phyloP scores from a whole-genome alignment of 2,113 vertebrate species.

The Ardeotis arabs region DNA sequence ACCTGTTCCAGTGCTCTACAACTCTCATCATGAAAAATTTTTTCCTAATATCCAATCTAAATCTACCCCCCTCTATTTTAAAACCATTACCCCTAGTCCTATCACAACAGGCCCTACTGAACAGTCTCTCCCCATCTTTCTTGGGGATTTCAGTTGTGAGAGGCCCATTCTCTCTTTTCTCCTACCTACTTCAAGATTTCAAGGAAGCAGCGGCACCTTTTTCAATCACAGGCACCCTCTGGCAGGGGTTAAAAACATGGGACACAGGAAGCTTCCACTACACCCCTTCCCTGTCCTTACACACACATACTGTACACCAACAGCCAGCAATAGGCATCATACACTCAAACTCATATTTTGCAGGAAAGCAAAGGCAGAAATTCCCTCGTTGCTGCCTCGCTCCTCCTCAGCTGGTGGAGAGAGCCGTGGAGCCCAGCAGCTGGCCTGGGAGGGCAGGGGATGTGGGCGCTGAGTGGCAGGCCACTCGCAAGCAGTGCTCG shows the following conservation, averaged over 20 bases:
- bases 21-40: too few relatives aligned
- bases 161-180: neutral
- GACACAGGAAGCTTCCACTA: neutral
- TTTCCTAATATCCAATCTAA: too few relatives aligned
- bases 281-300: neutral
- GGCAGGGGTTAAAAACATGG: neutral
- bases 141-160: neutral
- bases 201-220: neutral
- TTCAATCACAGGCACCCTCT: neutral
- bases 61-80: too few relatives aligned
- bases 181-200: neutral
- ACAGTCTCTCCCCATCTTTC: too few relatives aligned
- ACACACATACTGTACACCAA: too few relatives aligned
- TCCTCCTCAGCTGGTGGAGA: neutral
- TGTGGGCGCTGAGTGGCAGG: fast-evolving
- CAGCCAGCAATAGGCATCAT: neutral
- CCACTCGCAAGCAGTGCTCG: neutral
- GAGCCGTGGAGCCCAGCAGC: neutral
- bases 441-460: neutral
- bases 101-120: too few relatives aligned
- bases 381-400: fast-evolving
- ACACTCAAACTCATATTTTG: neutral
- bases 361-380: neutral
- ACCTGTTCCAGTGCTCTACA: too few relatives aligned
- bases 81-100: too few relatives aligned